These are phyloP conservation scores for Dunckerocampus dactyliophorus DNA, from an alignment of 2,113 vertebrate species.

Conservation along the genomic window DNA sequence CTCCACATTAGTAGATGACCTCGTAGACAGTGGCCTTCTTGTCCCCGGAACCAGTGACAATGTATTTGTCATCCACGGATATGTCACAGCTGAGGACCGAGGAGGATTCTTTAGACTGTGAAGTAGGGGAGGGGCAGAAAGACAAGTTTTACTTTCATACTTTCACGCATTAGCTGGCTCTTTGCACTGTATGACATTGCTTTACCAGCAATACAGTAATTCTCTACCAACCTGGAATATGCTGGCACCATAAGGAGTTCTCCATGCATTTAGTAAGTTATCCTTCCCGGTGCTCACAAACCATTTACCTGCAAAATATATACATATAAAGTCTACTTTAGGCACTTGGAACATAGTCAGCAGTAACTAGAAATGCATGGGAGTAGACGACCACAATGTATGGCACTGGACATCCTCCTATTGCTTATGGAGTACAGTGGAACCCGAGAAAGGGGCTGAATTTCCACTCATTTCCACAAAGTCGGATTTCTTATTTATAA, in stretches of 20 bases:
- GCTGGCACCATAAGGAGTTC: conserved; percentile 94
- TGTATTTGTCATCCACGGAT: conserved; percentile 95
- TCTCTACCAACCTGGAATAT: conserved; percentile 88
- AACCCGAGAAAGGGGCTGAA: too few relatives aligned
- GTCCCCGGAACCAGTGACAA: conserved; percentile 95
- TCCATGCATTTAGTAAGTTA: conserved; percentile 95
- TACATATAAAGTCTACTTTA: too few relatives aligned
- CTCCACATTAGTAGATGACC: conserved; percentile 84
- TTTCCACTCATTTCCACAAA: too few relatives aligned
- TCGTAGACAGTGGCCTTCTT: conserved; percentile 98
- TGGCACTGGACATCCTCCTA: too few relatives aligned
- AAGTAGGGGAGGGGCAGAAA: not conserved
- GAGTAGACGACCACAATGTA: too few relatives aligned
- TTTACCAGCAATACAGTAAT: conserved; percentile 17
- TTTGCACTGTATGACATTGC: not conserved
- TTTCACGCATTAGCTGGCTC: too few relatives aligned
- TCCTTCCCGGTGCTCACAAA: conserved; percentile 98
- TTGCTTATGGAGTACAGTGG: too few relatives aligned
- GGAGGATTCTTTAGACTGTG: conserved; percentile 94
- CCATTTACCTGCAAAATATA: conserved; percentile 83
- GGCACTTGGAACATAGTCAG: too few relatives aligned
- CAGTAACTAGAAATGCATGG: not conserved
- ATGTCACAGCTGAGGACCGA: conserved; percentile 96
- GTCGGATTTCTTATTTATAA: too few relatives aligned
- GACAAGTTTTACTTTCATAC: too few relatives aligned